phyloP scores from a whole-genome alignment of 2,797 vertebrate genomes.

The Mormyrops attenuatus region DNA sequence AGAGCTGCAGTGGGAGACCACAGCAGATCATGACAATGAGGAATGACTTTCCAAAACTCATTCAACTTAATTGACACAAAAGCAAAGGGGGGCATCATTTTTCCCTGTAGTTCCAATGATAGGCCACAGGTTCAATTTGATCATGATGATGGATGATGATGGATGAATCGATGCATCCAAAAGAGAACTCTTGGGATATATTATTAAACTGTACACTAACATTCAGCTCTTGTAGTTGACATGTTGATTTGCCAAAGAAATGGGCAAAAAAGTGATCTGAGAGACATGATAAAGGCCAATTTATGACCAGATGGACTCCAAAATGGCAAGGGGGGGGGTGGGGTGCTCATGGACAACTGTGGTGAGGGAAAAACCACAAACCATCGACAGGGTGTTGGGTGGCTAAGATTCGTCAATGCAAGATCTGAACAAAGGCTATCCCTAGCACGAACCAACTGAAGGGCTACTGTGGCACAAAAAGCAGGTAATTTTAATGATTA shows the following conservation, averaged over 20 bases:
- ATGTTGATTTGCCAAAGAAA: neutral
- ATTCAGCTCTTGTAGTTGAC: neutral
- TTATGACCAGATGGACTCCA: neutral
- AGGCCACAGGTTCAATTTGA: neutral
- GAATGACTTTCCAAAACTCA: neutral
- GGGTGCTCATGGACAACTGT: neutral
- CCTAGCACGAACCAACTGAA: neutral
- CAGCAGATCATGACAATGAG: neutral
- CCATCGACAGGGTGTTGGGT: neutral
- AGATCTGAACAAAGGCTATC: neutral
- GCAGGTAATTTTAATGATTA: neutral
- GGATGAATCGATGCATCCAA: neutral
- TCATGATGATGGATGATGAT: neutral
- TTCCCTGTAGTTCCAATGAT: neutral
- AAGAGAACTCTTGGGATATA: neutral
- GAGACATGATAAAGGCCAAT: neutral
- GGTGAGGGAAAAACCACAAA: neutral
- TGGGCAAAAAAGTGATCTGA: neutral
- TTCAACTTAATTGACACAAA: neutral
- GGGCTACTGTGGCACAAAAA: neutral
- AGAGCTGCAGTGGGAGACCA: conserved; percentile 58
- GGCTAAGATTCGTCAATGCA: neutral
- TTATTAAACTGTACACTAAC: neutral
- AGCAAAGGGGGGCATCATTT: neutral
- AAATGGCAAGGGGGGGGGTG: neutral